Evolutionary conservation across 1,140 invertebrate species (phyloP), one percentile per base, ranked within the genome.

Genomic region (Cherax quadricarinatus): DNA sequence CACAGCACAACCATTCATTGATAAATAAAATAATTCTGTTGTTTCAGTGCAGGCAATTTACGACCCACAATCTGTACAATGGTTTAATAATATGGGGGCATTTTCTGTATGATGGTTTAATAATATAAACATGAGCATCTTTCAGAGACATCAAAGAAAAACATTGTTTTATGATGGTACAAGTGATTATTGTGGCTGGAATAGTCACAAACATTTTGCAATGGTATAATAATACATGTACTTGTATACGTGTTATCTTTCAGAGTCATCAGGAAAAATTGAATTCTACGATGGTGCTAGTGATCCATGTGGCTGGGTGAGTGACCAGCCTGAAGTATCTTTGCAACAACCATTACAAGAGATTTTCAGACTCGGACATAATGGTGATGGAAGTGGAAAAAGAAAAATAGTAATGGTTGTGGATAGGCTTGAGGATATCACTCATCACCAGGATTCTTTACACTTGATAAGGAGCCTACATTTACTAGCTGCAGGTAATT

Each of bases 221-320:
- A 5, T 5, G 30, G 18, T 49, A 16, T n/a, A 41, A 81, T 41
- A 41, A 41, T 41, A n/a, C n/a, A n/a, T n/a, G n/a, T n/a, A 41
- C 30, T 41, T 41, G 30, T 41, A 41, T 41, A 41, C 2, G 30
- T 41, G 30, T 41, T 41, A 41, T 41, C 30, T 49, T 66, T 21
- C 83, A 85, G 83, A 70, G 5, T 41, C 83, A 1, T 41, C 48
- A 49, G 83, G 60, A 7, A 85, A 85, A 49, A 18, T 85, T 21
- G 83, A 85, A n/a, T 85, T 85, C 24, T 48, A 14, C 14, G 62
- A 85, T 70, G 62, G 60, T 48, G 83, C 62, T 21, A 85, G 30
- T 10, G 83, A 85, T 57, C 83, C 83, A 2, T 85, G 83, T 85
- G 83, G 83, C 3, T 85, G 83, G 83, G 83, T 73, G 21, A 49